A percentile compares a stretch with the other conserved stretches of the same genome.
phyloP scores from a whole-genome alignment of 2,113 vertebrate genomes.

The Brachionichthys hirsutus region DNA sequence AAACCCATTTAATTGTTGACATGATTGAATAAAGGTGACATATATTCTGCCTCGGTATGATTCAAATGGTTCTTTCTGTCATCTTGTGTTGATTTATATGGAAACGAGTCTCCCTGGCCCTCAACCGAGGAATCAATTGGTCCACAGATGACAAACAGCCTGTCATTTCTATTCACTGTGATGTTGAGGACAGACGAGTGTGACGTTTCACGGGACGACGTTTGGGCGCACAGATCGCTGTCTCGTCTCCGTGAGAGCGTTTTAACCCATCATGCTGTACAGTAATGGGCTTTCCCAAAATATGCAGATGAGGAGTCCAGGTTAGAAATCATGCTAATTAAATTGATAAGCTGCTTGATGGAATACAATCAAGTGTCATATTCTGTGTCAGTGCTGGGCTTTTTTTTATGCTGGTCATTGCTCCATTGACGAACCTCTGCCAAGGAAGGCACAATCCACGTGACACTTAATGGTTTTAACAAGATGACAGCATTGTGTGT shows the following conservation, averaged over 20 bases:
- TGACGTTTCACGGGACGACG: conserved; percentile 76
- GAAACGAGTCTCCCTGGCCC: conserved; percentile 8
- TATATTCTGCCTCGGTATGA: conserved; percentile 1
- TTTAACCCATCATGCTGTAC: conserved; percentile 39
- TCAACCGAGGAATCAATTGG: conserved; percentile 34
- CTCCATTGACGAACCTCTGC: not conserved
- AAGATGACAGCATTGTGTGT: conserved; percentile 36
- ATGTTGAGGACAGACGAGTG: conserved; percentile 68
- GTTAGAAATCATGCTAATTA: conserved; percentile 3
- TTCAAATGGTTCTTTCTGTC: conserved; percentile 3
- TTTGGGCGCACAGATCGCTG: conserved; percentile 64
- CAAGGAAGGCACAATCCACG: conserved; percentile 15
- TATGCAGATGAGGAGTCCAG: conserved; percentile 23
- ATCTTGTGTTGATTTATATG: conserved; percentile 15
- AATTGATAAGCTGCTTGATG: too few relatives aligned
- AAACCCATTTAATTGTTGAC: too few relatives aligned
- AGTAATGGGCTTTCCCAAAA: conserved; percentile 9
- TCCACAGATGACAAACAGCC: conserved; percentile 77
- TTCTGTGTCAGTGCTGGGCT: conserved; percentile 12
- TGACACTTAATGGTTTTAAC: conserved; percentile 42
- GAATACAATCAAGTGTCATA: not conserved
- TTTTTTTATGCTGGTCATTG: conserved; percentile 13
- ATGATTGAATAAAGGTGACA: not conserved
- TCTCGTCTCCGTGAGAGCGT: conserved; percentile 27
- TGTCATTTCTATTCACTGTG: conserved; percentile 72